These are phyloP conservation scores for Poeciliopsis turrubarensis DNA, from an alignment of 2,113 vertebrate genomes.

Conservation along the genomic window DNA sequence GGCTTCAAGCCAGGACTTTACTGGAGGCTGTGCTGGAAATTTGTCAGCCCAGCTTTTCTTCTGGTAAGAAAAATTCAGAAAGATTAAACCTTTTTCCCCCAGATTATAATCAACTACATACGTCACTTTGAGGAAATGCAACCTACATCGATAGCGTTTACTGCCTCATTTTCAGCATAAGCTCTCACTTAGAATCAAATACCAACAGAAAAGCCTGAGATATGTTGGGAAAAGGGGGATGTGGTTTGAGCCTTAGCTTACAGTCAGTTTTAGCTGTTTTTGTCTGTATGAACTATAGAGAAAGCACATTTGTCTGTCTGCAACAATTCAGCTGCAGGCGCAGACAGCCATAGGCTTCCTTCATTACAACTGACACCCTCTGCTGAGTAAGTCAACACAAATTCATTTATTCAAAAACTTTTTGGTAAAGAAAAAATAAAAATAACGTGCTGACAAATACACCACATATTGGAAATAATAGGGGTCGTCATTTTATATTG, in stretches of 20 bases:
- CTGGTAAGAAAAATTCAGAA: constrained; percentile 82
- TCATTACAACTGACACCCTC: constrained; percentile 16
- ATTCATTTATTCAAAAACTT: constrained; percentile 1
- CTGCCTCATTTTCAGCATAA: background rate
- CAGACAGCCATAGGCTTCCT: constrained; percentile 27
- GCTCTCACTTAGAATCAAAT: constrained; percentile 1
- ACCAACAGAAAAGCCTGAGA: background rate
- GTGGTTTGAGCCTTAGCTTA: constrained; percentile 1
- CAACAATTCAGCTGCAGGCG: constrained; percentile 7
- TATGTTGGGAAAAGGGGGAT: background rate
- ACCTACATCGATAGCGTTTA: background rate
- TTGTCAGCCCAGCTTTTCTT: constrained; percentile 94
- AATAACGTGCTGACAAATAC: background rate
- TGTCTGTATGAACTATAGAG: constrained; percentile 6
- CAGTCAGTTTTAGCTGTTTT: background rate
- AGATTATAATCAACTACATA: background rate
- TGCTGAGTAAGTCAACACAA: background rate
- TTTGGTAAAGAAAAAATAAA: background rate
- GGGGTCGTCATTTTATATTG: background rate
- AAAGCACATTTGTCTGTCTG: constrained; percentile 9
- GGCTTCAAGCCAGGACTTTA: constrained; percentile 98
- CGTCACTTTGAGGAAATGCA: background rate
- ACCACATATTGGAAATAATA: background rate
- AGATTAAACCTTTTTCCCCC: too few relatives aligned
- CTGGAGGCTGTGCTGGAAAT: constrained; percentile 99